phyloP scores from a whole-genome alignment of 2,888 invertebrate species.

The Xestia ashworthii region DNA sequence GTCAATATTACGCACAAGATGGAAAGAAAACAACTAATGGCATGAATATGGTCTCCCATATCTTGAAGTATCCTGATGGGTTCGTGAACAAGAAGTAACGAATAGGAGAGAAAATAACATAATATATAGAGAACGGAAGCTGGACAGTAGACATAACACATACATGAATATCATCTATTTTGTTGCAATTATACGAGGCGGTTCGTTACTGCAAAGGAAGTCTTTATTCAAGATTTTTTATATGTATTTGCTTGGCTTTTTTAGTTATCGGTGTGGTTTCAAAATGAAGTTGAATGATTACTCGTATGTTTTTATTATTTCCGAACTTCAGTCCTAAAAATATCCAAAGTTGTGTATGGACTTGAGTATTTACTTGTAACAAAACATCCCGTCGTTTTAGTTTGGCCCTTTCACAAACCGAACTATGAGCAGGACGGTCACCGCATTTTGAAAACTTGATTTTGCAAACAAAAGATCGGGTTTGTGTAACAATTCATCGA shows the following conservation, averaged over 20 bases:
- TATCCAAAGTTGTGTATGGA: not conserved
- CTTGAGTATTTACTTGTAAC: not conserved
- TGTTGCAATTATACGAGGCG: constrained; percentile 36
- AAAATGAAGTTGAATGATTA: no score
- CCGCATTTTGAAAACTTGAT: not conserved
- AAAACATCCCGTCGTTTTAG: not conserved
- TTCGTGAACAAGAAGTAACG: constrained; percentile 55
- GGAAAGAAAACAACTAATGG: constrained; percentile 73
- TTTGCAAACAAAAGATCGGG: not conserved
- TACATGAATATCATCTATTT: constrained; percentile 54
- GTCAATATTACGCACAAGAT: constrained; percentile 53
- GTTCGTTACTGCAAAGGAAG: constrained; percentile 38
- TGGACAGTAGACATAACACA: constrained; percentile 56
- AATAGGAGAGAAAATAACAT: constrained; percentile 53
- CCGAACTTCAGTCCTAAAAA: not conserved
- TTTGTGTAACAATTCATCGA: not conserved
- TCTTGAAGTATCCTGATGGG: constrained; percentile 73
- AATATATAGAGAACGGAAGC: constrained; percentile 64
- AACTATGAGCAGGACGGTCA: not conserved
- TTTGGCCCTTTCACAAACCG: not conserved
- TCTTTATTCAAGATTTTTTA: not conserved
- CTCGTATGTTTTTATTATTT: not conserved
- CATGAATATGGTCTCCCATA: constrained; percentile 76
- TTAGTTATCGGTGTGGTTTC: not conserved
- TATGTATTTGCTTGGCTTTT: not conserved